Conservation (phyloP, 1,140 invertebrate species). For the Aricia agestis region DNA sequence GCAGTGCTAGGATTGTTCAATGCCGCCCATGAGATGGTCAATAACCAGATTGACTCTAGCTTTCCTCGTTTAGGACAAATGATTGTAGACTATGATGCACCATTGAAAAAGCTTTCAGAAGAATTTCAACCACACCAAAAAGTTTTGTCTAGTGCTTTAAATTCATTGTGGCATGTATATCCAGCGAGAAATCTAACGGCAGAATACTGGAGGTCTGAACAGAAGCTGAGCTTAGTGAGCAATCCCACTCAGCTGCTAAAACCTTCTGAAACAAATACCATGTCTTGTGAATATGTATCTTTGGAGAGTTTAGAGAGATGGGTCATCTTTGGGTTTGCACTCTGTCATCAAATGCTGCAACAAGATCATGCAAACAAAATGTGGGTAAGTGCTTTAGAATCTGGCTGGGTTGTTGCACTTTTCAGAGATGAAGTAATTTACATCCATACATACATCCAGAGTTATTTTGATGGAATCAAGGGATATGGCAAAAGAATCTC, state of each 20-base stretch:
- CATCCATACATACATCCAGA: constrained; percentile 95
- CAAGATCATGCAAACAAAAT: constrained; percentile 91
- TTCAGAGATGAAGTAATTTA: constrained; percentile 98
- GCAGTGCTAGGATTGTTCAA: constrained; percentile 97
- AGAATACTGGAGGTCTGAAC: constrained; percentile 94
- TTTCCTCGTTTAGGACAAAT: constrained; percentile 97
- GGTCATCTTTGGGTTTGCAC: constrained; percentile 95
- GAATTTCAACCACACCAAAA: constrained; percentile 98
- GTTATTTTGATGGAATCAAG: constrained; percentile 96
- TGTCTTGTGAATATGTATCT: constrained; percentile 98
- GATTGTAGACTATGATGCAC: constrained; percentile 98
- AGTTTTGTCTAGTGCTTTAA: constrained; percentile 88
- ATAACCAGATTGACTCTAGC: constrained; percentile 92
- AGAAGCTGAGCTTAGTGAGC: constrained; percentile 95
- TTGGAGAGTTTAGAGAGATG: constrained; percentile 96
- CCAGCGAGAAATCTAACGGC: constrained; percentile 93
- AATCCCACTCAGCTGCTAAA: constrained; percentile 94
- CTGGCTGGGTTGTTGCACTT: constrained; percentile 94
- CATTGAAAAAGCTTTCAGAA: constrained; percentile 96
- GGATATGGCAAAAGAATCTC: constrained; percentile 94
- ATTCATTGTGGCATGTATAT: constrained; percentile 93
- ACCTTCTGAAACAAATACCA: constrained; percentile 95
- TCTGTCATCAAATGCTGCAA: constrained; percentile 90
- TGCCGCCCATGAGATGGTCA: constrained; percentile 96
- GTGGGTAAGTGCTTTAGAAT: constrained; percentile 94